Percentiles rank a stretch among this genome's conserved stretches.
Evolutionary conservation across 2,888 invertebrate species (phyloP).

Genomic region (Deilephila porcellus): DNA sequence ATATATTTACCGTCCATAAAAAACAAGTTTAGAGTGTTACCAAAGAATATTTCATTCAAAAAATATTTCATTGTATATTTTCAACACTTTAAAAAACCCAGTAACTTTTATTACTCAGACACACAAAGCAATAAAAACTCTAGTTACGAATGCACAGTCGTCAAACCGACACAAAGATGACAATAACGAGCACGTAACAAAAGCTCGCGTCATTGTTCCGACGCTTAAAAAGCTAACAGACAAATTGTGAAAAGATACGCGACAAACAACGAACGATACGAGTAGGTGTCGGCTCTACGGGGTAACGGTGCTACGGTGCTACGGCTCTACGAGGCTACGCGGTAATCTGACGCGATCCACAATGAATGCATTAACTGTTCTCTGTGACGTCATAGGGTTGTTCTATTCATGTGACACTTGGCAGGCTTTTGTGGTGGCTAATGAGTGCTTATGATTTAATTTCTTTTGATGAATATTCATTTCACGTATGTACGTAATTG

Average conservation of each 20-base stretch:
- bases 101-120: too few relatives aligned
- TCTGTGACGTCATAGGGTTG: background rate
- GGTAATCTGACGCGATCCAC: background rate
- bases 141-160: background rate
- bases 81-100: too few relatives aligned
- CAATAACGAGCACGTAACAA: background rate
- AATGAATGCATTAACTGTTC: background rate
- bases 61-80: too few relatives aligned
- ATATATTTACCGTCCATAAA: too few relatives aligned
- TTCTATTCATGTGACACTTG: background rate
- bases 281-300: background rate
- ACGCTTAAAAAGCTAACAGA: slow-evolving; percentile 3
- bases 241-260: background rate
- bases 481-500: too few relatives aligned
- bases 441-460: background rate
- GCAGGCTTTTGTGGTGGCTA: background rate
- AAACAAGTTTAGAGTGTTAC: too few relatives aligned
- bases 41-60: too few relatives aligned
- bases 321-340: background rate
- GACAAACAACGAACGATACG: slow-evolving; percentile 1
- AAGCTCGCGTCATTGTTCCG: background rate
- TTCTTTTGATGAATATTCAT: background rate
- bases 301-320: background rate
- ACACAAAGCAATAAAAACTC: background rate
- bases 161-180: background rate